phyloP scores from a whole-genome alignment of 2,888 invertebrate species.

The Acleris cristana region DNA sequence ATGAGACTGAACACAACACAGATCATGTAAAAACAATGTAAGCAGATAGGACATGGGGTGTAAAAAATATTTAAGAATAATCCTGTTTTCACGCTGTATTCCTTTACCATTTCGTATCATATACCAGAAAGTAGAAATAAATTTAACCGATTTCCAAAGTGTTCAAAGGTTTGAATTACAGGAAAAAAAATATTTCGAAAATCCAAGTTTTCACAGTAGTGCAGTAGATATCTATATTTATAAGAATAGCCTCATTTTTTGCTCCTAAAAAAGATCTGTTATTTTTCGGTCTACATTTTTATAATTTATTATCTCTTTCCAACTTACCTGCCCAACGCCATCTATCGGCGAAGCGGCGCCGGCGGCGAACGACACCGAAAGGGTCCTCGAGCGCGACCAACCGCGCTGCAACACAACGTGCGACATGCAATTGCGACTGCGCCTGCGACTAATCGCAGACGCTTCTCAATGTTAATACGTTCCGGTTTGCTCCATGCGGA shows the following conservation, averaged over 20 bases:
- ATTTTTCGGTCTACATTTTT: background rate
- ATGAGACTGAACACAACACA: constrained; percentile 21
- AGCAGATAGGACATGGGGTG: background rate
- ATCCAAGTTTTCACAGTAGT: no score
- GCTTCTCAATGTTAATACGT: constrained; percentile 39
- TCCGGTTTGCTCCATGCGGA: constrained; percentile 29
- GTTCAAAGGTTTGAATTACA: no score
- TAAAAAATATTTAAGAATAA: no score
- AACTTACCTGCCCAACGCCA: constrained; percentile 85
- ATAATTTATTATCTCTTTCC: constrained; percentile 1
- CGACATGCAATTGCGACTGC: constrained; percentile 62
- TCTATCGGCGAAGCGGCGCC: constrained; percentile 91
- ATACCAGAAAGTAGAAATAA: no score
- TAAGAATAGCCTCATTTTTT: no score
- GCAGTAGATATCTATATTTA: no score
- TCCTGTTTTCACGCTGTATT: no score
- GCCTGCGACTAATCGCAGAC: constrained; percentile 47
- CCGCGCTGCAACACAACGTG: constrained; percentile 86
- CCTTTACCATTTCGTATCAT: no score
- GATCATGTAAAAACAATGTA: constrained; percentile 1
- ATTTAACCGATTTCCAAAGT: no score
- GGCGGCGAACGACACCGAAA: constrained; percentile 93
- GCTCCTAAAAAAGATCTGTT: no score
- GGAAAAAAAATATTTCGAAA: no score
- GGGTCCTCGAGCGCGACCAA: constrained; percentile 94